Percentiles rank a stretch among this genome's conserved stretches.
phyloP scores from a whole-genome alignment of 2,888 invertebrate genomes.

The Eupithecia pulchellata region DNA sequence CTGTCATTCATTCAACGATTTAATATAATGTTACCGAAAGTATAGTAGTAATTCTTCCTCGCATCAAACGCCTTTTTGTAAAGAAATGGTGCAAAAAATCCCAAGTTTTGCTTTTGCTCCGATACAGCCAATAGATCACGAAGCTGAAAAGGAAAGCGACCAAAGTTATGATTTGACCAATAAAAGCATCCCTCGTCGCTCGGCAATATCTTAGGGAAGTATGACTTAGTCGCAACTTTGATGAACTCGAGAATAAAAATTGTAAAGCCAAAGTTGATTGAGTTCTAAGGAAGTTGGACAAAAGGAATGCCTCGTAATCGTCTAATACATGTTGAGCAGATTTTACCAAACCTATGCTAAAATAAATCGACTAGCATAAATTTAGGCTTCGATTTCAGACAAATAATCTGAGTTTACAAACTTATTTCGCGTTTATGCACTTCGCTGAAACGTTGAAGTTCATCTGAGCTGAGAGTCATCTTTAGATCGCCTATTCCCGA shows the following conservation, averaged over 20 bases:
- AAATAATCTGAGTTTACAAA: background rate
- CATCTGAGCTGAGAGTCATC: background rate
- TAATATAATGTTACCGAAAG: background rate
- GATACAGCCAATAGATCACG: constrained; percentile 35
- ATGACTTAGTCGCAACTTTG: constrained; percentile 19
- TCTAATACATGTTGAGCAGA: background rate
- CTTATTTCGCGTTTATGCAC: background rate
- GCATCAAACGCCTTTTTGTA: background rate
- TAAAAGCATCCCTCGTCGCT: constrained; percentile 31
- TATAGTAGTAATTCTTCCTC: background rate
- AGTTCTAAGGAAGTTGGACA: constrained; percentile 15
- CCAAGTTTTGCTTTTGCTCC: background rate
- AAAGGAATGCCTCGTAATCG: background rate
- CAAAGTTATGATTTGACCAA: constrained; percentile 50
- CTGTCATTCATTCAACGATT: background rate
- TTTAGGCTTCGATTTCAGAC: background rate
- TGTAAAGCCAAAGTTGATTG: constrained; percentile 13
- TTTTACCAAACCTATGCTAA: background rate
- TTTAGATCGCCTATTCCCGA: no score
- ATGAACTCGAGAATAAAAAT: constrained; percentile 16
- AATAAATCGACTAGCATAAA: background rate
- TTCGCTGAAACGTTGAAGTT: background rate
- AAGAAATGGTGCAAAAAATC: background rate
- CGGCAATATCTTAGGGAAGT: constrained; percentile 5
- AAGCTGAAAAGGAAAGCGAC: constrained; percentile 19